These are phyloP conservation scores for Cynopterus brachyotis DNA, from an alignment of 2,113 vertebrate species.

Conservation along the genomic window DNA sequence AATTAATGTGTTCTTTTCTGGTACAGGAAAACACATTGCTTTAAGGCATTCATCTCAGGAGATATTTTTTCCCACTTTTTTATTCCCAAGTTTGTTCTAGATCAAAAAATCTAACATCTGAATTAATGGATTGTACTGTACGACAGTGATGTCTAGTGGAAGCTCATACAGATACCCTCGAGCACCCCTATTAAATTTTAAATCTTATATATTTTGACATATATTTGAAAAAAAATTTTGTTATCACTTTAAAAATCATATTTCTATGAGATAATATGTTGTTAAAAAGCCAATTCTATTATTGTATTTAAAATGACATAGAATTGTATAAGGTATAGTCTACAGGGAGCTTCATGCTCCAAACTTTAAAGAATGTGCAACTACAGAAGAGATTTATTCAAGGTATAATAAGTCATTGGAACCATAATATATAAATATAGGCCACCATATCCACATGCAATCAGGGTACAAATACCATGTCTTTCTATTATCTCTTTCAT, in stretches of 20 bases:
- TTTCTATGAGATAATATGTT: background rate
- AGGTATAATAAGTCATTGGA: background rate
- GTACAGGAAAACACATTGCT: background rate
- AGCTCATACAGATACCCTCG: background rate
- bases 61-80: background rate
- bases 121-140: background rate
- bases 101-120: background rate
- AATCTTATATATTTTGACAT: background rate
- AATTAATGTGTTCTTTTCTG: background rate
- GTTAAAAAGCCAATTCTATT: background rate
- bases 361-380: background rate
- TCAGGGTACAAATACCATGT: background rate
- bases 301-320: background rate
- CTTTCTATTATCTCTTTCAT: background rate
- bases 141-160: background rate
- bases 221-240: conserved; percentile 26
- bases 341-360: background rate
- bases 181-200: background rate
- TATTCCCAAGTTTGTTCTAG: background rate
- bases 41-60: background rate
- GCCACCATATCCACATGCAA: background rate
- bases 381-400: background rate
- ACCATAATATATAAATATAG: background rate
- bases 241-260: background rate
- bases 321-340: background rate